phyloP scores from a whole-genome alignment of 1,140 invertebrate genomes.

The Platorchestia sp. region DNA sequence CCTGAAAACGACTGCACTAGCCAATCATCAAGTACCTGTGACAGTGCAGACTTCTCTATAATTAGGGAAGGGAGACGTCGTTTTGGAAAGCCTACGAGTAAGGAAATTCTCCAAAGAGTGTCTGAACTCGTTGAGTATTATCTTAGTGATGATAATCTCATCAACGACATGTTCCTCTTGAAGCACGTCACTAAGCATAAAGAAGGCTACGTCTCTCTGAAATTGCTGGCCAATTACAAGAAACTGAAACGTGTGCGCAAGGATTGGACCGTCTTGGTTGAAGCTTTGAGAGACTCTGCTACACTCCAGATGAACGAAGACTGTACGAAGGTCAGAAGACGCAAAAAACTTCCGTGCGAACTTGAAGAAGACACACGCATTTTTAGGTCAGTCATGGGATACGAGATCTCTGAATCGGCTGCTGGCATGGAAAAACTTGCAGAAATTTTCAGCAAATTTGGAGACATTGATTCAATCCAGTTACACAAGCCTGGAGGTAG shows the following conservation, averaged over 20 bases:
- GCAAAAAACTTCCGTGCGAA: conserved; percentile 86
- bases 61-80: neutral
- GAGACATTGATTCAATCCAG: conserved; percentile 88
- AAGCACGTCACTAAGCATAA: conserved; percentile 95
- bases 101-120: conserved; percentile 72
- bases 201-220: conserved; percentile 93
- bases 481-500: conserved; percentile 88
- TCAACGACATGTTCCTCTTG: conserved; percentile 93
- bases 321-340: conserved; percentile 88
- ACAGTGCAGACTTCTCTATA: conserved; percentile 12
- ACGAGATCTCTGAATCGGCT: conserved; percentile 85
- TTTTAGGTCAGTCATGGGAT: conserved; percentile 86
- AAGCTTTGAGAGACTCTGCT: conserved; percentile 82
- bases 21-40: conserved; percentile 39
- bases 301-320: conserved; percentile 90
- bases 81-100: conserved; percentile 1
- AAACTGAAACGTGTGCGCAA: conserved; percentile 91
- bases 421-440: conserved; percentile 89
- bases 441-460: conserved; percentile 87
- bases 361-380: conserved; percentile 88
- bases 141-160: conserved; percentile 93
- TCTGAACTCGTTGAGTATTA: conserved; percentile 91
- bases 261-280: conserved; percentile 92
- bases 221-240: conserved; percentile 93
- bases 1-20: conserved; percentile 20